Evolutionary conservation across 2,113 vertebrate genomes (phyloP).

Genomic region (Colius striatus): DNA sequence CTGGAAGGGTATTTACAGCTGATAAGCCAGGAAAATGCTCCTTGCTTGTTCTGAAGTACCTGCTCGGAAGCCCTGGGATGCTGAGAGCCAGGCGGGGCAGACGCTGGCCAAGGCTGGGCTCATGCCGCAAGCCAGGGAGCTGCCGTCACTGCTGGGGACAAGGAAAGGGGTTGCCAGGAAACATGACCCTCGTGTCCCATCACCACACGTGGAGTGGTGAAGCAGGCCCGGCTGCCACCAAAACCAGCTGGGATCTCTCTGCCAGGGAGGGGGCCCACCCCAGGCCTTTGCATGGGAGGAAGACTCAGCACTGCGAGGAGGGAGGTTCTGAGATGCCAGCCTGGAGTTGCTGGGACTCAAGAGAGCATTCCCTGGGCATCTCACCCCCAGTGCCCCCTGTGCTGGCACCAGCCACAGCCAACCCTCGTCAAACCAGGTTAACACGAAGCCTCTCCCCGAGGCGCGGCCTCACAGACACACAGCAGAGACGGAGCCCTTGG

Average conservation of each 20-base stretch:
- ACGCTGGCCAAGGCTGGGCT: background rate
- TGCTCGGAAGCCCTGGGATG: fast-evolving
- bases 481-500: background rate
- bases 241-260: background rate
- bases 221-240: background rate
- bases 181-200: fast-evolving
- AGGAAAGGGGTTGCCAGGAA: background rate
- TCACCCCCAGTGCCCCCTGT: fast-evolving
- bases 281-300: background rate
- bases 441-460: background rate
- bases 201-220: fast-evolving
- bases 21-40: background rate
- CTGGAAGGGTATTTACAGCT: background rate
- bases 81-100: background rate
- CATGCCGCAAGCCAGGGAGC: background rate
- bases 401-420: background rate
- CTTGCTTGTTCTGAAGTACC: background rate
- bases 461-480: background rate
- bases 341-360: background rate
- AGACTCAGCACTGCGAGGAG: fast-evolving
- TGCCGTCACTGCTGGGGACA: fast-evolving
- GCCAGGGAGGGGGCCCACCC: fast-evolving
- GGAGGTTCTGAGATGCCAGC: fast-evolving
- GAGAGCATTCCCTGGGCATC: background rate
- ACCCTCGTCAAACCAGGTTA: fast-evolving